Conservation (phyloP, 2,888 invertebrate genomes). For the Anticlea derivata region DNA sequence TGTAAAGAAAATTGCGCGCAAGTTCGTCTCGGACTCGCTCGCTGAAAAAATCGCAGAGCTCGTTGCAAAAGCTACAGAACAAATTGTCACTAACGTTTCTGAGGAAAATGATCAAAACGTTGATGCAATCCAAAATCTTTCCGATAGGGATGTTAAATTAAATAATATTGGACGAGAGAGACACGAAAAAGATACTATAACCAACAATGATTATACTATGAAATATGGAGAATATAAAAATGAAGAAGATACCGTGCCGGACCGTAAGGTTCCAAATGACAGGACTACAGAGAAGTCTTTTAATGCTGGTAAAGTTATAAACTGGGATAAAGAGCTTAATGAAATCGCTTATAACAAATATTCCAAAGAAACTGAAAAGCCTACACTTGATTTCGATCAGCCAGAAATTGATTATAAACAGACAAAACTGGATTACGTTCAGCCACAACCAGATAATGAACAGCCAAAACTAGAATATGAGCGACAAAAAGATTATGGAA, state of each 20-base stretch:
- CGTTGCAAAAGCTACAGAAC: constrained; percentile 38
- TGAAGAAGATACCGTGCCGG: no score
- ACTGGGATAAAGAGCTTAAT: constrained; percentile 7
- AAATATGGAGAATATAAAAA: neutral
- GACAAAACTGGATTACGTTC: neutral
- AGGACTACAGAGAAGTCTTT: neutral
- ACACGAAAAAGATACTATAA: neutral
- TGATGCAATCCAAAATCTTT: neutral
- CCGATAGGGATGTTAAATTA: neutral
- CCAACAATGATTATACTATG: constrained; percentile 7
- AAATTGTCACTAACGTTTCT: constrained; percentile 24
- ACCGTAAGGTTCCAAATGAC: neutral
- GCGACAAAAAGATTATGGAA: neutral
- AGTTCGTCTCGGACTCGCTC: constrained; percentile 54
- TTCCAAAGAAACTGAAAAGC: neutral
- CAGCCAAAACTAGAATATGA: neutral
- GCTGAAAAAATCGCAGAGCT: constrained; percentile 52
- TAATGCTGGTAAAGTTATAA: neutral
- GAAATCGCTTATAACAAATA: neutral
- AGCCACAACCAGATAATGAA: neutral
- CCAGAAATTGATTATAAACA: neutral
- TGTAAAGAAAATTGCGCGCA: constrained; percentile 54
- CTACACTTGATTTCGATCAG: neutral
- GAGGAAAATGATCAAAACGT: constrained; percentile 39
- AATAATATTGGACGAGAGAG: constrained; percentile 1